Conservation (phyloP, 1,140 invertebrate genomes). For the Mesaphorura yosii region DNA sequence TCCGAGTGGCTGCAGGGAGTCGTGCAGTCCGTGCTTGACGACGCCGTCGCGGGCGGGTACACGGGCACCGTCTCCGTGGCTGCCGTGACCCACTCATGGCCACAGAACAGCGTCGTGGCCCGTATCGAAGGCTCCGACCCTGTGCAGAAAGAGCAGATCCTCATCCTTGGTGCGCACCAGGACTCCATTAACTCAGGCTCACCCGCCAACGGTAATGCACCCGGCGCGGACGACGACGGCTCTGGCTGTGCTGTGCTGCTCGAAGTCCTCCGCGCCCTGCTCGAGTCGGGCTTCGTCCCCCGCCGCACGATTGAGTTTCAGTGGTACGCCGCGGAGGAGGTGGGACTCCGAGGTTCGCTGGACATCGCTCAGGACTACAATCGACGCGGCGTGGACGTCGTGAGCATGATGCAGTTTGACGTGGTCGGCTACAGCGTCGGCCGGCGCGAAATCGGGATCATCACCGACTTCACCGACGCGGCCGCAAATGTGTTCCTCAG, state of each 20-base stretch:
- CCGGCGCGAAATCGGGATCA: conserved; percentile 1
- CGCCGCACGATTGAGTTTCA: conserved; percentile 20
- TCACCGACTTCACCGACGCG: conserved; percentile 1
- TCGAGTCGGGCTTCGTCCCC: conserved; percentile 7
- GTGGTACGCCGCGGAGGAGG: conserved; percentile 25
- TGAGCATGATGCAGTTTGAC: conserved; percentile 15
- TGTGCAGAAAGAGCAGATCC: conserved; percentile 1
- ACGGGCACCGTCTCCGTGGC: background rate
- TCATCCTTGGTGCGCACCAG: conserved; percentile 19
- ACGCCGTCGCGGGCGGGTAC: background rate
- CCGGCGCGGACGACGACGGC: conserved; percentile 17
- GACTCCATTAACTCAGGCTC: conserved; percentile 9
- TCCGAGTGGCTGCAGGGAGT: background rate
- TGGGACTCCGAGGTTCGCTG: conserved; percentile 11
- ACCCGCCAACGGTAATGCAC: background rate
- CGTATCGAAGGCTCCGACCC: conserved; percentile 15
- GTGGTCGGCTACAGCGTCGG: conserved; percentile 7
- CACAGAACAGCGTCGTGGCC: conserved; percentile 13
- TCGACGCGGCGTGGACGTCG: background rate
- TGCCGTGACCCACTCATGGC: background rate
- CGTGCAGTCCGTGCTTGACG: conserved; percentile 1
- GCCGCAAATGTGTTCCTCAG: conserved; percentile 4
- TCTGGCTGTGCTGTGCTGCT: background rate
- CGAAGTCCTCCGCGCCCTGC: conserved; percentile 9
- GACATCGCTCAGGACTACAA: conserved; percentile 14